Conservation (phyloP, 1,140 invertebrate genomes). For the Babylonia areolata region DNA sequence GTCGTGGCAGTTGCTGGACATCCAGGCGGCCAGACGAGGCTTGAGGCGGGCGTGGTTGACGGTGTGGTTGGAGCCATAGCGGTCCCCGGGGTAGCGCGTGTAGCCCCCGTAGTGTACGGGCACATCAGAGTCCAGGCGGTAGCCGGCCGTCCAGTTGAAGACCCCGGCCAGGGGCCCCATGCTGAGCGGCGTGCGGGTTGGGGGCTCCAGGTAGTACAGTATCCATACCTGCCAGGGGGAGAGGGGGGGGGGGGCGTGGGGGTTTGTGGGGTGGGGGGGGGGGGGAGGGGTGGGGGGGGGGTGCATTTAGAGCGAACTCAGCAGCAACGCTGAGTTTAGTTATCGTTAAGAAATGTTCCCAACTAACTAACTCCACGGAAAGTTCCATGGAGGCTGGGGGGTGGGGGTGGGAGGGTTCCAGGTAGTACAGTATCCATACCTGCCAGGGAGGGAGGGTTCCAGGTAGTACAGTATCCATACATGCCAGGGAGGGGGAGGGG, state of each 20-base stretch:
- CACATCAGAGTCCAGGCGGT: conserved; percentile 61
- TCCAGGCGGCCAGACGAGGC: conserved; percentile 78
- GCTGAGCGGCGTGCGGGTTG: conserved; percentile 52
- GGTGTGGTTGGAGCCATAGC: conserved; percentile 40
- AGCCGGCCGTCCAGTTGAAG: conserved; percentile 68
- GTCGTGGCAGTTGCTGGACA: conserved; percentile 81
- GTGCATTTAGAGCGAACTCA: no score
- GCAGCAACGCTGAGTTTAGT: no score
- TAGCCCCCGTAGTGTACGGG: conserved; percentile 58
- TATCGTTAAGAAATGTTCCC: no score
- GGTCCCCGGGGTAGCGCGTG: conserved; percentile 26
- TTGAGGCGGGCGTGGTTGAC: conserved; percentile 52
- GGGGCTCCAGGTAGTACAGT: conserved; percentile 59
- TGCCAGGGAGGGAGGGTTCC: no score
- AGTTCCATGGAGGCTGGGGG: no score
- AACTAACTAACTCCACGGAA: no score
- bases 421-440: conserved; percentile 60
- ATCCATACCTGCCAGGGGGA: conserved; percentile 64
- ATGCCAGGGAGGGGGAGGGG: no score
- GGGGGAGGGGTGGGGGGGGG: no score
- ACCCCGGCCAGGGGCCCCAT: conserved; percentile 42
- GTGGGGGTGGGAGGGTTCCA: conserved; percentile 61
- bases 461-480: no score
- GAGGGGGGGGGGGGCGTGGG: no score
- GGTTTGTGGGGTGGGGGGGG: no score